Percentiles rank a stretch among this genome's conserved stretches.
Evolutionary conservation across 1,140 invertebrate species (phyloP).

Genomic region (Microvelia longipes): DNA sequence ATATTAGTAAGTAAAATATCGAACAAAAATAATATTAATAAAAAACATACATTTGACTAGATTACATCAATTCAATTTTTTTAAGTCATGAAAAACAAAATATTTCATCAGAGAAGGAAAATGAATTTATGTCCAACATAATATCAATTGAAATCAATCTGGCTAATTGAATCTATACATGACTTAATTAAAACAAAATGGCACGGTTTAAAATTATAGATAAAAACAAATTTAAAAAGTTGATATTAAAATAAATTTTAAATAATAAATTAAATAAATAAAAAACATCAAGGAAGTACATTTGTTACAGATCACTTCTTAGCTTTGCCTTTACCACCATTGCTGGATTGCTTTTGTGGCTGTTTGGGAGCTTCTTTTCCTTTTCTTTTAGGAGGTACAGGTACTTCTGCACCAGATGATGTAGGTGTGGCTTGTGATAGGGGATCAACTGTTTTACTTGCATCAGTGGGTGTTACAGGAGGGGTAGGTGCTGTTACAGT

Average conservation of each 20-base stretch:
- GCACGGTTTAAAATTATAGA: too few relatives aligned
- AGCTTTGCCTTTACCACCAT: background rate
- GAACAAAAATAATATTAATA: too few relatives aligned
- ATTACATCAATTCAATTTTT: too few relatives aligned
- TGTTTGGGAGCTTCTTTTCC: background rate
- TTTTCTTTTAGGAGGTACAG: constrained; percentile 1
- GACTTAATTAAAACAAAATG: too few relatives aligned
- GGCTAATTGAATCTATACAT: too few relatives aligned
- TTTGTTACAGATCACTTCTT: background rate
- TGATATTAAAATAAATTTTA: background rate
- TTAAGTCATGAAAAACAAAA: too few relatives aligned
- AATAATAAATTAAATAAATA: background rate
- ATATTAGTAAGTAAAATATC: too few relatives aligned
- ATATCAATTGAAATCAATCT: too few relatives aligned
- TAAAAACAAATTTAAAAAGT: too few relatives aligned
- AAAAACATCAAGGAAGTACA: background rate
- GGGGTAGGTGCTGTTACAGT: background rate
- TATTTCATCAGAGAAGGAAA: too few relatives aligned
- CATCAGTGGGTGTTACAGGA: background rate
- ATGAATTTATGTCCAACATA: too few relatives aligned
- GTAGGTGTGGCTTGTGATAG: background rate
- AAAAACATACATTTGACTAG: too few relatives aligned
- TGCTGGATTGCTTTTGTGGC: background rate
- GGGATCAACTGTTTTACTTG: background rate
- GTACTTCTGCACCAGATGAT: background rate